phyloP scores from a whole-genome alignment of 2,888 invertebrate species.

The Zootermopsis nevadensis region DNA sequence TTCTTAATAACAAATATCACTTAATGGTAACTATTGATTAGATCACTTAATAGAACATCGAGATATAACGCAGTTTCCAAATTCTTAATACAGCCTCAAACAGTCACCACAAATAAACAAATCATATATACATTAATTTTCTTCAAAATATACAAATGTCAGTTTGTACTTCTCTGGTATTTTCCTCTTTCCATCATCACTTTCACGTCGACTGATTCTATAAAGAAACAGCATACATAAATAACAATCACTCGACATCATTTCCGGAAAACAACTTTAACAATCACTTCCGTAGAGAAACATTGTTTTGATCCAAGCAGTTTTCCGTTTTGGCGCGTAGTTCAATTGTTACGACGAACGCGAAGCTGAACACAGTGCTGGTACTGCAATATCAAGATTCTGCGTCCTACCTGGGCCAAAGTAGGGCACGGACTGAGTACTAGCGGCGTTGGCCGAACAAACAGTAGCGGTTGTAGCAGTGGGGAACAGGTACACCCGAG shows the following conservation, averaged over 20 bases:
- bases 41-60: too few species aligned
- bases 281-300: not conserved
- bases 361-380: not conserved
- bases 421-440: conserved; percentile 48
- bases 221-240: not conserved
- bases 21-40: not conserved
- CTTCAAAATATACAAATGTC: not conserved
- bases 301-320: not conserved
- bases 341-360: conserved; percentile 3
- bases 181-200: conserved; percentile 3
- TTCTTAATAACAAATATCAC: not conserved
- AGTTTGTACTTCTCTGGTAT: not conserved
- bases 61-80: not conserved
- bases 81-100: not conserved
- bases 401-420: conserved; percentile 48
- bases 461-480: conserved; percentile 32
- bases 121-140: not conserved
- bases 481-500: conserved; percentile 17
- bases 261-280: not conserved
- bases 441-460: conserved; percentile 31
- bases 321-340: not conserved
- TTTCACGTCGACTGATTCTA: not conserved
- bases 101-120: not conserved
- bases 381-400: not conserved
- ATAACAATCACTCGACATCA: conserved; percentile 1